A percentile compares a stretch with the other conserved stretches of the same genome.
These are phyloP conservation scores for Oopsacas minuta DNA, from an alignment of 37 sponge, comb jelly and placozoan species.

Conservation along the genomic window DNA sequence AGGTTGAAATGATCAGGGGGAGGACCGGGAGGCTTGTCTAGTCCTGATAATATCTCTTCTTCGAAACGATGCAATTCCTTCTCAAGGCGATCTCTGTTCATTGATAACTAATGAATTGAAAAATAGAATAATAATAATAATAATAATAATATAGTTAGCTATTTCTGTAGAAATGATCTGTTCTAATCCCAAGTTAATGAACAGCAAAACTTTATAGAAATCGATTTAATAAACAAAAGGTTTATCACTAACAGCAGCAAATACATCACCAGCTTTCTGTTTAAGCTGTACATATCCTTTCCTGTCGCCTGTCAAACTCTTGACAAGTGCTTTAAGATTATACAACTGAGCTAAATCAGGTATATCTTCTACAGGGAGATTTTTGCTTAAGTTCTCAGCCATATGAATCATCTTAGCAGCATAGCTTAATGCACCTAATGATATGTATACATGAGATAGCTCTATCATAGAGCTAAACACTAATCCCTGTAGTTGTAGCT, in stretches of 20 bases:
- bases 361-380: not conserved
- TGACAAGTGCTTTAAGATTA: not conserved
- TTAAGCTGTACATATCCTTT: not conserved
- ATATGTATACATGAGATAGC: not conserved
- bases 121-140: too few species aligned
- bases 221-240: not conserved
- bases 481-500: not conserved
- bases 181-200: too few species aligned
- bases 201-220: too few species aligned
- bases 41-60: not conserved
- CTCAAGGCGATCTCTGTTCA: not conserved
- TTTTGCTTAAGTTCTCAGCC: slow-evolving; percentile 6
- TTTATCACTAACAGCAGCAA: not conserved
- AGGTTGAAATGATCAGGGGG: not conserved
- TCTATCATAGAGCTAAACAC: slow-evolving; percentile 1
- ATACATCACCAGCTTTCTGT: not conserved
- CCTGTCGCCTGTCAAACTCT: slow-evolving; percentile 11
- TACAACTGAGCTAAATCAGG: slow-evolving; percentile 1
- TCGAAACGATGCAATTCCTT: not conserved
- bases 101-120: too few species aligned
- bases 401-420: not conserved
- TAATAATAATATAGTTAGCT: too few species aligned
- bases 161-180: too few species aligned
- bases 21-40: not conserved
- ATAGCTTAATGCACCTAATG: not conserved